Conservation (phyloP, 2,797 vertebrate species). For the Rhinella marina region DNA sequence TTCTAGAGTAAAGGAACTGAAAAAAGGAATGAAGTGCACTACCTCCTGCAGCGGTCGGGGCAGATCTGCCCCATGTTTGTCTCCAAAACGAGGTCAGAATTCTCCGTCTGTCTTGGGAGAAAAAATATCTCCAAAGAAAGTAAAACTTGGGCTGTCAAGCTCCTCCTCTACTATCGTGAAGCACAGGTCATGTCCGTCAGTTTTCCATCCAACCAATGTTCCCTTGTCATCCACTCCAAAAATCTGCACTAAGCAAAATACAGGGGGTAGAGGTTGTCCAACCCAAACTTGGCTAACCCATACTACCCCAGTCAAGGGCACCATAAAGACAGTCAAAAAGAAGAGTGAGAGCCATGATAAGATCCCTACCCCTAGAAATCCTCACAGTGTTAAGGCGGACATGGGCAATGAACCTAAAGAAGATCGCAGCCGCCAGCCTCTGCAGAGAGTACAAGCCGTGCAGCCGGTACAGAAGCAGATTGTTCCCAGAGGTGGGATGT, state of each 20-base stretch:
- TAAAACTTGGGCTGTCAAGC: conserved; percentile 75
- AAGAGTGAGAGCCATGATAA: conserved; percentile 64
- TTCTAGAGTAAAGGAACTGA: conserved; percentile 89
- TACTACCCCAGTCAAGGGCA: conserved; percentile 71
- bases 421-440: conserved; percentile 54
- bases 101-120: conserved; percentile 67
- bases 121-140: conserved; percentile 82
- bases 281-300: conserved; percentile 66
- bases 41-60: conserved; percentile 62
- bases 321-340: conserved; percentile 64
- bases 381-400: conserved; percentile 38
- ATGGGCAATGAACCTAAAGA: conserved; percentile 43
- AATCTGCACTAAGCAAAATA: conserved; percentile 63
- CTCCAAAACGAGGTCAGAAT: conserved; percentile 76
- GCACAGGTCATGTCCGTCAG: conserved; percentile 65
- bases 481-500: conserved; percentile 61
- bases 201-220: conserved; percentile 56
- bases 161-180: conserved; percentile 58
- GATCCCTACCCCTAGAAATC: conserved; percentile 49
- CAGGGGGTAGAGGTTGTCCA: conserved; percentile 56
- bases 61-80: conserved; percentile 65
- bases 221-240: conserved; percentile 78
- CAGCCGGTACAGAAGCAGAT: conserved; percentile 74
- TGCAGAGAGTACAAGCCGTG: conserved; percentile 67
- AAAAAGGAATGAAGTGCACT: conserved; percentile 73